Percentiles rank a stretch among this genome's conserved stretches.
Evolutionary conservation across 2,113 vertebrate genomes (phyloP).

Genomic region (Xenopus tropicalis): UCB_Xtro_10.0 CM004448.2:93805501-93806000

Average conservation of each 20-base stretch:
- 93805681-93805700: slow-evolving; percentile 28
- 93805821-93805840: neutral
- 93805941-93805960: too few species aligned
- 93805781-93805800: slow-evolving; percentile 23
- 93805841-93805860: too few species aligned
- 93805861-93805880: too few species aligned
- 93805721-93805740: slow-evolving; percentile 27
- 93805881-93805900: too few species aligned
- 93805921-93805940: too few species aligned
- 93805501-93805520: slow-evolving; percentile 43
- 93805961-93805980: too few species aligned
- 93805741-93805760: slow-evolving; percentile 17
- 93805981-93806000: too few species aligned
- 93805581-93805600: slow-evolving; percentile 31
- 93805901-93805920: too few species aligned
- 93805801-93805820: slow-evolving; percentile 4
- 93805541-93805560: slow-evolving; percentile 40
- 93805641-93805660: slow-evolving; percentile 42
- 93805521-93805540: slow-evolving; percentile 35
- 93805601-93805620: slow-evolving; percentile 44
- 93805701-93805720: slow-evolving; percentile 20
- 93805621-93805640: slow-evolving; percentile 46
- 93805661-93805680: slow-evolving; percentile 41
- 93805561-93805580: slow-evolving; percentile 42
- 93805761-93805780: slow-evolving; percentile 30